A percentile compares a stretch with the other conserved stretches of the same genome.
phyloP scores from a whole-genome alignment of 2,888 invertebrate genomes.

The Sipha maydis region DNA sequence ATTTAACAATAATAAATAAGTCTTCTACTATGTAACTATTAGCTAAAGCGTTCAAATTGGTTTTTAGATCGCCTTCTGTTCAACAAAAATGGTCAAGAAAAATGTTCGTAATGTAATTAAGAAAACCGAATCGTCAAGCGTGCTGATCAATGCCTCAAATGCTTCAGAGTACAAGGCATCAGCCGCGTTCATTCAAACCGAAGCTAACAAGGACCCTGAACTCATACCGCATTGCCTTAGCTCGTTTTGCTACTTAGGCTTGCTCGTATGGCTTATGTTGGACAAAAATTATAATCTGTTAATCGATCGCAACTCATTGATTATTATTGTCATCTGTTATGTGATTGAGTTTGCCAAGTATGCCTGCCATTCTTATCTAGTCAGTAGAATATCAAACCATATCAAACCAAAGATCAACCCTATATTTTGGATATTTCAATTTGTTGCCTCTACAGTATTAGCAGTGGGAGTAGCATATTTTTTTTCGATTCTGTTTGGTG shows the following conservation, averaged over 20 bases:
- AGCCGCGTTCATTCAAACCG: not conserved
- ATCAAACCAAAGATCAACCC: constrained; percentile 17
- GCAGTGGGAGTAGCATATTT: constrained; percentile 72
- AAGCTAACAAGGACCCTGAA: constrained; percentile 46
- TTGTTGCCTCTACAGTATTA: constrained; percentile 65
- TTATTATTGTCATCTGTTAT: constrained; percentile 37
- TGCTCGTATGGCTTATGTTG: constrained; percentile 43
- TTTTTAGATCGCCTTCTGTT: not conserved
- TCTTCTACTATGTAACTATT: not conserved
- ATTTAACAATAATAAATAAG: too few species aligned
- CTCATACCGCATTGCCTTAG: constrained; percentile 50
- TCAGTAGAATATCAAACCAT: constrained; percentile 32
- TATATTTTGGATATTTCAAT: constrained; percentile 25
- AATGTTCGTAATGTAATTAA: constrained; percentile 34
- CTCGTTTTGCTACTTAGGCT: constrained; percentile 50
- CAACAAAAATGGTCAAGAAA: constrained; percentile 38
- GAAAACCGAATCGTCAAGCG: constrained; percentile 32
- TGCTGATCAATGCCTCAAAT: constrained; percentile 16
- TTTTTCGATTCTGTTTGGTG: constrained; percentile 76
- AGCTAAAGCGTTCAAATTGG: not conserved
- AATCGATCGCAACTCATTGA: constrained; percentile 17
- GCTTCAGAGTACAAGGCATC: not conserved
- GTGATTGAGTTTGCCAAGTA: constrained; percentile 43
- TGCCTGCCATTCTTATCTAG: constrained; percentile 38
- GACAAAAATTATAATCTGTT: constrained; percentile 52